A percentile compares a stretch with the other conserved stretches of the same genome.
These are phyloP conservation scores for Nycticebus coucang DNA, from an alignment of 2,113 vertebrate species.

Conservation along the genomic window DNA sequence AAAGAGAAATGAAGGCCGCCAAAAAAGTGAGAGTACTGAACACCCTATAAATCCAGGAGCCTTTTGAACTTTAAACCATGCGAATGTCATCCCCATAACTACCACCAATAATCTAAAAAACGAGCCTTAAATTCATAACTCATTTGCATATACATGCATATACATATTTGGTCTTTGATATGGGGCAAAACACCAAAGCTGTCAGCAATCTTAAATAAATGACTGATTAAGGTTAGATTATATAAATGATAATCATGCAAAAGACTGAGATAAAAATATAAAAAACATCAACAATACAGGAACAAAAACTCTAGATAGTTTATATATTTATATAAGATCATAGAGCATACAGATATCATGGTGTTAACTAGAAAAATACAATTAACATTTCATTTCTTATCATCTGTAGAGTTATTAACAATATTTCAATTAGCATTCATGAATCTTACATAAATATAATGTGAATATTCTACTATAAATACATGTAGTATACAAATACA, in stretches of 20 bases:
- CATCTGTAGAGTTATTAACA: slow-evolving; percentile 19
- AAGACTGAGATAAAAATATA: slow-evolving; percentile 2
- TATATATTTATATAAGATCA: slow-evolving; percentile 5
- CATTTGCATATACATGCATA: not conserved
- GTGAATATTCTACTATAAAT: not conserved
- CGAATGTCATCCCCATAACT: not conserved
- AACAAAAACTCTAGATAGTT: slow-evolving; percentile 9
- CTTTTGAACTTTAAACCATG: slow-evolving; percentile 34
- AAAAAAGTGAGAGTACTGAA: not conserved
- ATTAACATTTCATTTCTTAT: slow-evolving; percentile 29
- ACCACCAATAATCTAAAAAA: not conserved
- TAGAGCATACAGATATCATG: not conserved
- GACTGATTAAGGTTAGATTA: not conserved
- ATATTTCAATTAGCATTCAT: slow-evolving; percentile 46
- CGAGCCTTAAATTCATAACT: not conserved
- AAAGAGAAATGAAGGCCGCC: slow-evolving; percentile 21
- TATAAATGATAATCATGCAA: slow-evolving; percentile 15
- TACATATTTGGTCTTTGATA: not conserved
- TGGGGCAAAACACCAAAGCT: slow-evolving; percentile 4
- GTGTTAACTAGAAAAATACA: slow-evolving; percentile 47
- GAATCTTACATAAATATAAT: slow-evolving; percentile 8
- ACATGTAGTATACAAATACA: not conserved
- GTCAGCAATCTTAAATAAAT: slow-evolving; percentile 25
- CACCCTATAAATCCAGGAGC: not conserved
- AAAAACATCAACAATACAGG: not conserved